Percentiles rank a stretch among this genome's conserved stretches.
Evolutionary conservation across 1,140 invertebrate species (phyloP).

Genomic region (Cepaea nemoralis): DNA sequence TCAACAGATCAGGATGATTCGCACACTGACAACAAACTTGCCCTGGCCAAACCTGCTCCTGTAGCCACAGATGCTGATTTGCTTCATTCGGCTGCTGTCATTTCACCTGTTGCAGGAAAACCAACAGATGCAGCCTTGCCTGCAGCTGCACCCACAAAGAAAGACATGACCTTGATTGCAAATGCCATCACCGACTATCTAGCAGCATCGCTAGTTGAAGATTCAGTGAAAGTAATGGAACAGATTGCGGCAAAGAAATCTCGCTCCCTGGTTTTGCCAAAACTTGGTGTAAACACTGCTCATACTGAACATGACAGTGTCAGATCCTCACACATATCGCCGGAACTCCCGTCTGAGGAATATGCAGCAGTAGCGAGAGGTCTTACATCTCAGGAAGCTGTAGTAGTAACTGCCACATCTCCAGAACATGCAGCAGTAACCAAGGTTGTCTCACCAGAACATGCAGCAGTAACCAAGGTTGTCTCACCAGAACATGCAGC

Average conservation of each 20-base stretch:
- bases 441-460: too few species aligned
- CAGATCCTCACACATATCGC: too few species aligned
- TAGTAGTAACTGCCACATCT: neutral
- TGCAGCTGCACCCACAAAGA: conserved; percentile 5
- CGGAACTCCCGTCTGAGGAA: too few species aligned
- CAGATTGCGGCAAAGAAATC: conserved; percentile 51
- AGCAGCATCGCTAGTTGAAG: conserved; percentile 52
- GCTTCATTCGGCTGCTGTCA: conserved; percentile 20
- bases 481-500: too few species aligned
- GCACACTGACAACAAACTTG: conserved; percentile 7
- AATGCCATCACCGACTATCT: conserved; percentile 61
- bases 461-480: too few species aligned
- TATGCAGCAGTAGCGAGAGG: too few species aligned
- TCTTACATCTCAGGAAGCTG: too few species aligned
- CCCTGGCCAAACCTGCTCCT: conserved; percentile 22
- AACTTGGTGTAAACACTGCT: conserved; percentile 14
- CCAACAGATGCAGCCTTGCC: neutral
- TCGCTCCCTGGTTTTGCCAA: conserved; percentile 41
- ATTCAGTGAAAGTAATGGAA: conserved; percentile 53
- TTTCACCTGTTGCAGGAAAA: neutral
- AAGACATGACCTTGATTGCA: conserved; percentile 37
- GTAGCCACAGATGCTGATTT: neutral
- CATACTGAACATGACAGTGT: neutral
- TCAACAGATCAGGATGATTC: conserved; percentile 49
- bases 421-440: neutral